Evolutionary conservation across 2,797 vertebrate genomes (phyloP), one percentile per base, ranked within the genome.

Genomic region (Pitangus sulphuratus): DNA sequence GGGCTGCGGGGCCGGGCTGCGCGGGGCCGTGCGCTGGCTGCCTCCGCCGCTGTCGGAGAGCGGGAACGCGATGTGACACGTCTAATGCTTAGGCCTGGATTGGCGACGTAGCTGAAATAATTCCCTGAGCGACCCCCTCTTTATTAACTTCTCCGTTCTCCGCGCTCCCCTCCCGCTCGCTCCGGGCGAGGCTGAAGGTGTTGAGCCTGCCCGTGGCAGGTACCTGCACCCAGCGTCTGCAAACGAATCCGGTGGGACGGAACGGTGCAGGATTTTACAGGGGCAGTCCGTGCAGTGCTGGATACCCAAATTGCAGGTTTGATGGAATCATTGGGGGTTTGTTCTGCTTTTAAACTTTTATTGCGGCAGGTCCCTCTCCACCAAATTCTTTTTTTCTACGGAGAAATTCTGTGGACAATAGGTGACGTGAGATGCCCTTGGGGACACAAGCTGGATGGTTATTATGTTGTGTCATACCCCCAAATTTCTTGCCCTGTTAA

Each of bases 201-300:
- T 0, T 2, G 5, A 2, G 31, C 26, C 0, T 18, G 58, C 58
- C 8, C 21, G 8, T 24, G 79, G 30, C 94, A 70, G 85, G 82
- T 25, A 48, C 30, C 86, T 33, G 68, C 61, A 0, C 3, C 21
- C 74, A 26, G 61, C 65, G 2, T 6, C 45, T 5, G 11, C 33
- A 0, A 0, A 1, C 2, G 8, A 19, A 5, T 12, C 60, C 28
- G 11, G 1, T 4, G 0, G 8, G 16, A 3, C 13, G 66, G 26
- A 12, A 8, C 6, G 3, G 2, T 15, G 70, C 40, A 3, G 87
- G 75, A 0, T 89, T 84, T 80, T 6, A 8, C 17, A 4, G 14
- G 24, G 72, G 30, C 87, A 16, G 15, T 2, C 50, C 1, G 21
- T 16, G 87, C 40, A 1, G n/a, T 16, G 78, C 79, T 60, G 47